These are phyloP conservation scores for Apodemia duryi DNA, from an alignment of 2,888 invertebrate genomes.

Conservation along the genomic window DNA sequence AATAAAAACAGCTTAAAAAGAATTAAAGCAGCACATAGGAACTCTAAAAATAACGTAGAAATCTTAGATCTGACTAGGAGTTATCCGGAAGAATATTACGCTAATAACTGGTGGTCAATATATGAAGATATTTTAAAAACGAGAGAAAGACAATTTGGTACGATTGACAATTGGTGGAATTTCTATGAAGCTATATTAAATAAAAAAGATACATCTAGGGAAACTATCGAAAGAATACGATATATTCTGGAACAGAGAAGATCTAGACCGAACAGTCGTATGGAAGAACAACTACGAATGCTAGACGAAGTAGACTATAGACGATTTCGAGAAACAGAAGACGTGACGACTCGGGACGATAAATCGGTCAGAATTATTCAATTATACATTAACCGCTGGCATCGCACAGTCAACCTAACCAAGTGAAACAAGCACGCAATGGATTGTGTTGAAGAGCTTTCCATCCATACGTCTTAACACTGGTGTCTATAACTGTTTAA, in stretches of 20 bases:
- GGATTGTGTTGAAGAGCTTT: constrained; percentile 38
- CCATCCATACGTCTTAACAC: constrained; percentile 30
- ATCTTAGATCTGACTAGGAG: constrained; percentile 64
- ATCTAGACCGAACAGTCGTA: constrained; percentile 53
- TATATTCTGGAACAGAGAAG: constrained; percentile 48
- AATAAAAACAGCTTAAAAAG: constrained; percentile 45
- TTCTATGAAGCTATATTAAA: constrained; percentile 65
- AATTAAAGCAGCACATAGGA: constrained; percentile 41
- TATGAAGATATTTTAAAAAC: constrained; percentile 67
- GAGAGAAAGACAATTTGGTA: constrained; percentile 67
- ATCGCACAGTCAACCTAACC: constrained; percentile 35
- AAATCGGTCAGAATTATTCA: constrained; percentile 64
- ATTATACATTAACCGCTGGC: constrained; percentile 37
- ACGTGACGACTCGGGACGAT: constrained; percentile 47
- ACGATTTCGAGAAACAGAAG: constrained; percentile 57
- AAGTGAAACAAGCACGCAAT: constrained; percentile 36
- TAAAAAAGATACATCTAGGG: constrained; percentile 46
- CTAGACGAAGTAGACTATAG: constrained; percentile 59
- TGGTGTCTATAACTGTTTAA: constrained; percentile 33
- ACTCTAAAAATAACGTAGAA: constrained; percentile 46
- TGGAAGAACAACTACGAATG: constrained; percentile 64
- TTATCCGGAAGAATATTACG: constrained; percentile 68
- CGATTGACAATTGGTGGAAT: constrained; percentile 72
- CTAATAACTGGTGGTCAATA: constrained; percentile 75
- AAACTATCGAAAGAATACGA: constrained; percentile 49